Conservation (phyloP, 2,113 vertebrate species). For the Chionis minor region DNA sequence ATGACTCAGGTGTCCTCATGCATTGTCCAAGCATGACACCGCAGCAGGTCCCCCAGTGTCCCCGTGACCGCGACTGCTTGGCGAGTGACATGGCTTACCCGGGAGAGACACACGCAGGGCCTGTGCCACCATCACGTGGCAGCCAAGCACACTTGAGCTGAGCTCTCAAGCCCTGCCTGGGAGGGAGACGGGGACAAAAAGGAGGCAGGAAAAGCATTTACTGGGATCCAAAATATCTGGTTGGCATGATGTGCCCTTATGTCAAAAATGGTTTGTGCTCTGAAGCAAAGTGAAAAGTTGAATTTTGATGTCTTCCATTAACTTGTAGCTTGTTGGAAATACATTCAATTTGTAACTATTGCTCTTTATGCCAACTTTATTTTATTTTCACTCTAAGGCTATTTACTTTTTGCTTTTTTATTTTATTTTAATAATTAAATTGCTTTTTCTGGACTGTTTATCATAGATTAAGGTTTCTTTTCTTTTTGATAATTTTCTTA, state of each 20-base stretch:
- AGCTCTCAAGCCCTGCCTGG: not conserved
- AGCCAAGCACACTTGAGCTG: rapidly evolving
- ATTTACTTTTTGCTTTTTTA: not conserved
- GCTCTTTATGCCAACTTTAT: not conserved
- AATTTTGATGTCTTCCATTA: not conserved
- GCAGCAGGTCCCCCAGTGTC: not conserved
- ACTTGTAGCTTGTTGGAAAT: not conserved
- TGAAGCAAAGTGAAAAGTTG: not conserved
- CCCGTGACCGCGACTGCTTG: rapidly evolving
- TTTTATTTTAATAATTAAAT: not conserved
- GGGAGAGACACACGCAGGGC: rapidly evolving
- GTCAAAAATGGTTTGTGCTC: not conserved
- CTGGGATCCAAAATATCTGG: not conserved
- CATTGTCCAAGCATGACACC: not conserved
- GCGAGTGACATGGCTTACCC: rapidly evolving
- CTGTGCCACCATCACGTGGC: rapidly evolving
- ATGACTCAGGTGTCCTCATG: not conserved
- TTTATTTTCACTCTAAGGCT: not conserved
- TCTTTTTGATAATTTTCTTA: not conserved
- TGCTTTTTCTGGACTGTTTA: not conserved
- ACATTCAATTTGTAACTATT: not conserved
- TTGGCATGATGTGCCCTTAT: rapidly evolving
- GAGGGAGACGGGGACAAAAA: not conserved
- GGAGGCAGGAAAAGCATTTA: not conserved
- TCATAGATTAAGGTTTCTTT: not conserved